phyloP scores from a whole-genome alignment of 2,797 vertebrate species.

The Malurus splendens region DNA sequence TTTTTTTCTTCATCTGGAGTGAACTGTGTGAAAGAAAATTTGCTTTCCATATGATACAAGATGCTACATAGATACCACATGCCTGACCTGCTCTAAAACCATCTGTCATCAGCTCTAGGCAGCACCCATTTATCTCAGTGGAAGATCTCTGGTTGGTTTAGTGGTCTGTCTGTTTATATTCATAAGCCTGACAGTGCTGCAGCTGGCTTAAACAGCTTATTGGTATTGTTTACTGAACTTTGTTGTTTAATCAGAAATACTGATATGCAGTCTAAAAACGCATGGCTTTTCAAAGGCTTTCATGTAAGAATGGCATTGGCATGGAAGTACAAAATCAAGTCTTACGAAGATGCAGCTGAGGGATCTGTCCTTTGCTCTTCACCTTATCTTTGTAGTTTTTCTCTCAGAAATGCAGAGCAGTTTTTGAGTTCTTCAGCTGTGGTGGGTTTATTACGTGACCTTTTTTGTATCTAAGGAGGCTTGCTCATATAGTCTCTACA shows the following conservation, averaged over 20 bases:
- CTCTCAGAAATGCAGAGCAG: not conserved
- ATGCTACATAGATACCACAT: conserved; percentile 12
- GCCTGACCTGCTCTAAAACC: conserved; percentile 43
- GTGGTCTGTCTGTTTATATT: not conserved
- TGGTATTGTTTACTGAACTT: not conserved
- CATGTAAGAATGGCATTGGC: not conserved
- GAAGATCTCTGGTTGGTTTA: conserved; percentile 1
- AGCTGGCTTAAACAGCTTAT: not conserved
- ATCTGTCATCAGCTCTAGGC: conserved; percentile 39
- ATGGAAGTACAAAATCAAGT: not conserved
- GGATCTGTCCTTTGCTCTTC: not conserved
- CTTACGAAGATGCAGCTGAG: not conserved
- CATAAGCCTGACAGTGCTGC: not conserved
- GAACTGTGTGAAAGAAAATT: conserved; percentile 15
- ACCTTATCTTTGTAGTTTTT: not conserved
- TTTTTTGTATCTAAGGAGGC: not conserved
- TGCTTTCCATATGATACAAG: conserved; percentile 30
- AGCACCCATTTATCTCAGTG: not conserved
- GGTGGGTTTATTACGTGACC: not conserved
- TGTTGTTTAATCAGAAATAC: not conserved
- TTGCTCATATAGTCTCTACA: not conserved
- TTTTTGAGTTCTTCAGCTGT: not conserved
- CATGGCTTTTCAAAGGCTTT: not conserved
- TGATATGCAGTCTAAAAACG: not conserved
- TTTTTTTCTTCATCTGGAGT: conserved; percentile 3